Evolutionary conservation across 2,113 vertebrate species (phyloP).

Genomic region (Carassius carassius): DNA sequence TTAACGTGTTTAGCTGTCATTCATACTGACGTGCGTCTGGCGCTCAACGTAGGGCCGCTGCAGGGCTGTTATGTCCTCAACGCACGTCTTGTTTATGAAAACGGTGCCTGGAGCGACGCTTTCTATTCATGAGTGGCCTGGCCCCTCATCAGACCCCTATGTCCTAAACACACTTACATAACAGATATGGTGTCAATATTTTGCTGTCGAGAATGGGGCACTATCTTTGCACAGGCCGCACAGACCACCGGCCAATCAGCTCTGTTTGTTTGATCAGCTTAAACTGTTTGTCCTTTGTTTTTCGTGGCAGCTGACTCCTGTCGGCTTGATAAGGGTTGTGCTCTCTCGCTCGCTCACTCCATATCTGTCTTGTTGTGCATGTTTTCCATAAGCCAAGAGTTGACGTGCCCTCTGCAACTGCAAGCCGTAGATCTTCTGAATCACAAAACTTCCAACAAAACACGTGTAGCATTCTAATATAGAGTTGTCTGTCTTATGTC

Average conservation of each 20-base stretch:
- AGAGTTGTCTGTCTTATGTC: not conserved
- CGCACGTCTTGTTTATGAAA: constrained; percentile 48
- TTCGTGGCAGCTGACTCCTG: constrained; percentile 57
- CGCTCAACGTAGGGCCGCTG: not conserved
- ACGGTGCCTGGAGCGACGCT: constrained; percentile 38
- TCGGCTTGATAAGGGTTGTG: constrained; percentile 63
- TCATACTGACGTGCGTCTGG: not conserved
- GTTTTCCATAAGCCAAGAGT: constrained; percentile 20
- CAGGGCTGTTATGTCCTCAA: constrained; percentile 24
- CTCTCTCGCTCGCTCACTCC: constrained; percentile 10
- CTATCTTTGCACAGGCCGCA: constrained; percentile 59
- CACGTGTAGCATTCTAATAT: not conserved
- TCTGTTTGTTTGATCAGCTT: constrained; percentile 76
- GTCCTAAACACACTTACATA: constrained; percentile 69
- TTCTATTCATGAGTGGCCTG: constrained; percentile 48
- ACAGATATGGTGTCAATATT: constrained; percentile 76
- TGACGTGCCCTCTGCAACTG: not conserved
- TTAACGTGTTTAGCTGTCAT: constrained; percentile 26
- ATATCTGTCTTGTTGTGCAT: constrained; percentile 10
- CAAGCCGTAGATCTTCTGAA: not conserved
- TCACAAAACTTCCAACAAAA: not conserved
- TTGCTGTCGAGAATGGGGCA: constrained; percentile 63
- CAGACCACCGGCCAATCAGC: constrained; percentile 68
- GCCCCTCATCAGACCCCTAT: constrained; percentile 44
- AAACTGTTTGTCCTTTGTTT: constrained; percentile 76